Percentiles rank a stretch among this genome's conserved stretches.
Evolutionary conservation across 2,797 vertebrate genomes (phyloP).

Genomic region (Coregonus sp.): DNA sequence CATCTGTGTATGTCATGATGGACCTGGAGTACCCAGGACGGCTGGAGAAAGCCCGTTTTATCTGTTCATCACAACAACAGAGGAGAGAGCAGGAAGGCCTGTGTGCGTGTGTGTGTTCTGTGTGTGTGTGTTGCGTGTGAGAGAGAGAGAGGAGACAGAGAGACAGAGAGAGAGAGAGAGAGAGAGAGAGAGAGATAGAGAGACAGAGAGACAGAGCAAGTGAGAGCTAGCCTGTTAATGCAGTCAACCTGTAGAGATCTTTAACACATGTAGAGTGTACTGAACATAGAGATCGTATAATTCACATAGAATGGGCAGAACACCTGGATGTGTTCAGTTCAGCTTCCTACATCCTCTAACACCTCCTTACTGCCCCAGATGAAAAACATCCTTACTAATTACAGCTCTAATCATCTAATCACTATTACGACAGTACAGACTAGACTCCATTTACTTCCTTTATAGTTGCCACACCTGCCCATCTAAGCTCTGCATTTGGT

Average conservation of each 20-base stretch:
- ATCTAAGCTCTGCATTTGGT: background rate
- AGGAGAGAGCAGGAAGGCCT: background rate
- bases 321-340: too few species aligned
- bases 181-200: background rate
- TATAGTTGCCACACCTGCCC: background rate
- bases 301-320: too few species aligned
- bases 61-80: too few species aligned
- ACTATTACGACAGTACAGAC: background rate
- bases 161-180: too few species aligned
- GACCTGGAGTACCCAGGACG: too few species aligned
- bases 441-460: background rate
- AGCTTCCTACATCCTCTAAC: background rate
- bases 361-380: background rate
- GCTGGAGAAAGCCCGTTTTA: too few species aligned
- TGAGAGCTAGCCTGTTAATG: background rate
- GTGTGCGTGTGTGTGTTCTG: background rate
- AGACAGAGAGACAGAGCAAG: background rate
- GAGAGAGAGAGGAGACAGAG: too few species aligned
- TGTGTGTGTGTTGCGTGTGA: too few species aligned
- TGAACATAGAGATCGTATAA: too few species aligned
- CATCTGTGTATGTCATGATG: too few species aligned
- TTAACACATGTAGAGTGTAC: too few species aligned
- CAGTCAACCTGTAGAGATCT: too few species aligned
- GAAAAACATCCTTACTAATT: background rate
- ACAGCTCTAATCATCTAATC: background rate